Percentiles rank a stretch among this genome's conserved stretches.
phyloP scores from a whole-genome alignment of 2,113 vertebrate genomes.

The Speoplatyrhinus poulsoni region DNA sequence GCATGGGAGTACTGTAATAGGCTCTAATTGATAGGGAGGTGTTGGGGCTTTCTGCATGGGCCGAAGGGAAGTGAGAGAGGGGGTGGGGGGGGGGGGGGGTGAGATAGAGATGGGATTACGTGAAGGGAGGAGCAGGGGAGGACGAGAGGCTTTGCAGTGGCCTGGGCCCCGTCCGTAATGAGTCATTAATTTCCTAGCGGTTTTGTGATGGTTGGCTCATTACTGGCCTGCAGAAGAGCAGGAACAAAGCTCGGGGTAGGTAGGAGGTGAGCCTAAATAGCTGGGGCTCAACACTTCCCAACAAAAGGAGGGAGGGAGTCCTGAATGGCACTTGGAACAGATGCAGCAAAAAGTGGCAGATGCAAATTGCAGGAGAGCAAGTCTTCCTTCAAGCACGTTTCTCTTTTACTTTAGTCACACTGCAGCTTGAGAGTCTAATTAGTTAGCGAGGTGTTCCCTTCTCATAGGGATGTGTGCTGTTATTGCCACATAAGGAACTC shows the following conservation, averaged over 20 bases:
- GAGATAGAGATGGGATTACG: constrained; percentile 74
- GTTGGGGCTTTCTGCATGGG: constrained; percentile 92
- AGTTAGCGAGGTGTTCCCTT: constrained; percentile 73
- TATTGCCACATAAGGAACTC: constrained; percentile 65
- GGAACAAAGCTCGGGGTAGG: constrained; percentile 91
- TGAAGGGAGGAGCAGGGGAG: constrained; percentile 59
- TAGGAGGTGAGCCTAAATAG: constrained; percentile 99
- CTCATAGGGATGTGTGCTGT: constrained; percentile 65
- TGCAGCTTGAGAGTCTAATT: constrained; percentile 74
- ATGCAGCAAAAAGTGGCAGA: constrained; percentile 81
- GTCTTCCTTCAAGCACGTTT: constrained; percentile 73
- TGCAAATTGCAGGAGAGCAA: constrained; percentile 75
- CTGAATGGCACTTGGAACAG: constrained; percentile 82
- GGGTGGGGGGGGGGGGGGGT: constrained; percentile 71
- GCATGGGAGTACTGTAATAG: constrained; percentile 95
- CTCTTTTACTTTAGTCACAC: constrained; percentile 68
- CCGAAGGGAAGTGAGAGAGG: constrained; percentile 78
- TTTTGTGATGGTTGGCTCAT: constrained; percentile 98
- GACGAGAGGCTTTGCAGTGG: constrained; percentile 81
- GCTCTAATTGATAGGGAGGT: constrained; percentile 98
- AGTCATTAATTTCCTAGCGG: constrained; percentile 96
- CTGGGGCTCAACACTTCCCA: constrained; percentile 83
- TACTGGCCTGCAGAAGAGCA: constrained; percentile 91
- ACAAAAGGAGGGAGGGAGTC: constrained; percentile 73
- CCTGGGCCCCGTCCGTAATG: constrained; percentile 91